phyloP scores from a whole-genome alignment of 2,113 vertebrate genomes.

The Rafetus swinhoei region DNA sequence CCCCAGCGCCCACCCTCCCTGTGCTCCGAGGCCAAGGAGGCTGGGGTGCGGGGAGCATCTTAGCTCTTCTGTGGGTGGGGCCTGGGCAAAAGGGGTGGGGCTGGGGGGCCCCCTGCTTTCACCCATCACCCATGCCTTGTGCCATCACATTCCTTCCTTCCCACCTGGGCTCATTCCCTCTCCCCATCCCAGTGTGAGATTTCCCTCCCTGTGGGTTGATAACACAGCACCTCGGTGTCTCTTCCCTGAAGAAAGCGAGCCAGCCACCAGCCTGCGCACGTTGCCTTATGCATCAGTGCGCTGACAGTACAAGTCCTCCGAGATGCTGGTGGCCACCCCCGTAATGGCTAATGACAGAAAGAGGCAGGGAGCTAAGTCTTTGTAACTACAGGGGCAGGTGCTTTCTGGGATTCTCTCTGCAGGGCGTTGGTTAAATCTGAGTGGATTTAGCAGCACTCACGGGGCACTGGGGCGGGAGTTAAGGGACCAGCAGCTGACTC shows the following conservation, averaged over 20 bases:
- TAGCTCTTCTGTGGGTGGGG: too few relatives aligned
- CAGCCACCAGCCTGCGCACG: background rate
- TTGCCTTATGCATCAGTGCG: background rate
- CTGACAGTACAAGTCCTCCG: background rate
- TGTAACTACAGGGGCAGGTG: background rate
- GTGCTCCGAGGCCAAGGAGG: too few relatives aligned
- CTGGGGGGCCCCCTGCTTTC: too few relatives aligned
- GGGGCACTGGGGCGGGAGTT: fast-evolving
- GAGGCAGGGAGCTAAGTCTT: background rate
- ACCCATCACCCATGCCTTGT: too few relatives aligned
- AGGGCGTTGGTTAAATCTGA: background rate
- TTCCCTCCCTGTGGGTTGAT: background rate
- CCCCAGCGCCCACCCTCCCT: too few relatives aligned
- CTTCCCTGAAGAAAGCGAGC: background rate
- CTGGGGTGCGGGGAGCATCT: too few relatives aligned
- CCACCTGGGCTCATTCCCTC: background rate
- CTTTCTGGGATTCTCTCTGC: background rate
- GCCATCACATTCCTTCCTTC: background rate
- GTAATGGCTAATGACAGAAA: background rate
- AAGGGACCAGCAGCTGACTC: fast-evolving
- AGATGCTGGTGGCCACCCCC: background rate
- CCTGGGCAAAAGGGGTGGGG: too few relatives aligned
- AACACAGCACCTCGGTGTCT: background rate
- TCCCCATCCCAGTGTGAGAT: fast-evolving
- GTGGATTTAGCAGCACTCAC: background rate